These are phyloP conservation scores for Urocynchramus pylzowi DNA, from an alignment of 2,113 vertebrate genomes.

Conservation along the genomic window DNA sequence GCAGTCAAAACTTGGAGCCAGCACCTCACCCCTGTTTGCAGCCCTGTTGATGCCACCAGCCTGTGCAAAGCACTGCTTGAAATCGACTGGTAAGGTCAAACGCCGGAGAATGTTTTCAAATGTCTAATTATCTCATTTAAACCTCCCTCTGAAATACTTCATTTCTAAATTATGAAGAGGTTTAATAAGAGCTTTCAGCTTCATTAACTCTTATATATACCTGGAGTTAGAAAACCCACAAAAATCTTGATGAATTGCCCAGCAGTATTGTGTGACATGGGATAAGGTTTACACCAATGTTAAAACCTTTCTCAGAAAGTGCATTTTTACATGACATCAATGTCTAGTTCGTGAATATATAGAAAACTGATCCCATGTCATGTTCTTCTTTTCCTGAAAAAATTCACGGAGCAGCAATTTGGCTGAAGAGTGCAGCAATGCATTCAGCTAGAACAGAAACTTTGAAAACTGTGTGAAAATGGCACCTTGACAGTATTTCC, in stretches of 20 bases:
- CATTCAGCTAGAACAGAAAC: not conserved
- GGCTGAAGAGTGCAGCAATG: not conserved
- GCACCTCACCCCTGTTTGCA: not conserved
- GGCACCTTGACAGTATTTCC: not conserved
- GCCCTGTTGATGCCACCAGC: not conserved
- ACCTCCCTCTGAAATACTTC: not conserved
- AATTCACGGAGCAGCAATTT: not conserved
- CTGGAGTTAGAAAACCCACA: not conserved
- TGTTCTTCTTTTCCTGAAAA: not conserved
- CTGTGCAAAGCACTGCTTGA: not conserved
- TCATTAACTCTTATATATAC: constrained; percentile 32
- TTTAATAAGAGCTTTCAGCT: constrained; percentile 60
- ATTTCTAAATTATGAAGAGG: constrained; percentile 52
- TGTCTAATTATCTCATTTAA: constrained; percentile 49
- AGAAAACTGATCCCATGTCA: not conserved
- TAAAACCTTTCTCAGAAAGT: not conserved
- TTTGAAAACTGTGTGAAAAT: not conserved
- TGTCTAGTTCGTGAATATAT: not conserved
- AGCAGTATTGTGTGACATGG: not conserved
- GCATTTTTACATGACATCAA: not conserved
- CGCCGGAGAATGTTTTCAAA: not conserved
- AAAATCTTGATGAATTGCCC: not conserved
- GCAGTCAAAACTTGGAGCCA: not conserved
- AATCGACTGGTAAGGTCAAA: not conserved
- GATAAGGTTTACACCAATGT: not conserved